Conservation (phyloP, 2,113 vertebrate species). For the Emydocephalus ijimae region DNA sequence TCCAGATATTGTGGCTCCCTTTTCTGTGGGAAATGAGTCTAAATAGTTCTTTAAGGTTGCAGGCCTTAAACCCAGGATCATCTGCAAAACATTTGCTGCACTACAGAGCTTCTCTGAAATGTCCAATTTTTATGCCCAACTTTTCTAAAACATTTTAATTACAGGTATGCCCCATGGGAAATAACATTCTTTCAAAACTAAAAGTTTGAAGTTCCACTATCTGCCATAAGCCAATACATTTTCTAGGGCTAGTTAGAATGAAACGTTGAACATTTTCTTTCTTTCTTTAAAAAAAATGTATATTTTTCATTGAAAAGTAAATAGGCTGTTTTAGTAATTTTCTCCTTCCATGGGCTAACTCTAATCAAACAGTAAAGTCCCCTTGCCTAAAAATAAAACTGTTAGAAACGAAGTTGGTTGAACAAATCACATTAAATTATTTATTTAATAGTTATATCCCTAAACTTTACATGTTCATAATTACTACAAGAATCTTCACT, state of each 20-base stretch:
- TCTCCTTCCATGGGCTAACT: background rate
- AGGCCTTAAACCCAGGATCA: background rate
- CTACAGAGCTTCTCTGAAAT: background rate
- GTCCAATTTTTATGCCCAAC: background rate
- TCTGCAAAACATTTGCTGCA: background rate
- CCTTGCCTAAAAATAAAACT: background rate
- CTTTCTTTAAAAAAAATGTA: background rate
- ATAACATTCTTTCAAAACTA: background rate
- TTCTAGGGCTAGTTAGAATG: background rate
- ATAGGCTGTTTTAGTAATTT: background rate
- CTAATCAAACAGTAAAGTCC: slow-evolving; percentile 15
- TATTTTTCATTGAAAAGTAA: background rate
- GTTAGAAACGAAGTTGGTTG: background rate
- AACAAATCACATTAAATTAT: background rate
- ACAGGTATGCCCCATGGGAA: background rate
- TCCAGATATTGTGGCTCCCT: no score
- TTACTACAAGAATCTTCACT: background rate
- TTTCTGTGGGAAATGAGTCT: no score
- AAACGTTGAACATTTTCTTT: background rate
- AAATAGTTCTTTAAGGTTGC: no score
- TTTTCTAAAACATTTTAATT: background rate
- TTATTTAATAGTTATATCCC: background rate
- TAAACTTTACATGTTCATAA: slow-evolving; percentile 10
- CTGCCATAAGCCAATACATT: background rate
- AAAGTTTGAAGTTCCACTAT: background rate